Percentiles rank a stretch among this genome's conserved stretches.
Evolutionary conservation across 2,888 invertebrate genomes (phyloP).

Genomic region (Spodoptera littoralis): DNA sequence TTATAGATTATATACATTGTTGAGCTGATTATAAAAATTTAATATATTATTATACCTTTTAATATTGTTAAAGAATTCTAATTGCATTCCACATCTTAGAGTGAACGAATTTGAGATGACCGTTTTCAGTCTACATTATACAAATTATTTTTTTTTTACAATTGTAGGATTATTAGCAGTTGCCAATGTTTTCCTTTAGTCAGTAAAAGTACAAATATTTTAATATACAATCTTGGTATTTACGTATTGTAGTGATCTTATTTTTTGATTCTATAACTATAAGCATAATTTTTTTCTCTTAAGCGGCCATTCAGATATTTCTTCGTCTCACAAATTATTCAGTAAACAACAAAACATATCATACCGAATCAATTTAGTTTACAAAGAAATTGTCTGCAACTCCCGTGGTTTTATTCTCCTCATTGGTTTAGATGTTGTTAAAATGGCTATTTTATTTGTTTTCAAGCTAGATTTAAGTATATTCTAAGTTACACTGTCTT

Average conservation of each 20-base stretch:
- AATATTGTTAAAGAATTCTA: conserved; percentile 90
- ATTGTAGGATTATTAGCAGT: conserved; percentile 88
- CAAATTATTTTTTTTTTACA: conserved; percentile 84
- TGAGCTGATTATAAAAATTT: conserved; percentile 90
- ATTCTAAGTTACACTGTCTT: conserved; percentile 77
- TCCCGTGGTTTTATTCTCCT: conserved; percentile 72
- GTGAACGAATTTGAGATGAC: conserved; percentile 89
- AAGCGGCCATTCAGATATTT: conserved; percentile 83
- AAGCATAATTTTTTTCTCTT: conserved; percentile 87
- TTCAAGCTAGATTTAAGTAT: conserved; percentile 86
- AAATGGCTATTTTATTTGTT: conserved; percentile 83
- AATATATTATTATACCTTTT: conserved; percentile 90
- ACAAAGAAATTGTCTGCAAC: conserved; percentile 74
- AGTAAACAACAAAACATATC: conserved; percentile 87
- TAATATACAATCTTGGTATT: conserved; percentile 90
- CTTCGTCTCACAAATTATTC: conserved; percentile 83
- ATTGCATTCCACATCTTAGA: conserved; percentile 89
- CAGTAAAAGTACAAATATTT: conserved; percentile 95
- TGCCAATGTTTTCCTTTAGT: conserved; percentile 92
- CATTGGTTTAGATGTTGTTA: conserved; percentile 73
- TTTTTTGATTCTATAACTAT: conserved; percentile 87
- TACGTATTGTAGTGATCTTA: conserved; percentile 88
- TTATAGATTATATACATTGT: conserved; percentile 90
- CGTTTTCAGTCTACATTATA: conserved; percentile 89
- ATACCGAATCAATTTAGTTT: conserved; percentile 81